Evolutionary conservation across 2,797 vertebrate species (phyloP), one percentile per base, ranked within the genome.

Genomic region (Semotilus atromaculatus): DNA sequence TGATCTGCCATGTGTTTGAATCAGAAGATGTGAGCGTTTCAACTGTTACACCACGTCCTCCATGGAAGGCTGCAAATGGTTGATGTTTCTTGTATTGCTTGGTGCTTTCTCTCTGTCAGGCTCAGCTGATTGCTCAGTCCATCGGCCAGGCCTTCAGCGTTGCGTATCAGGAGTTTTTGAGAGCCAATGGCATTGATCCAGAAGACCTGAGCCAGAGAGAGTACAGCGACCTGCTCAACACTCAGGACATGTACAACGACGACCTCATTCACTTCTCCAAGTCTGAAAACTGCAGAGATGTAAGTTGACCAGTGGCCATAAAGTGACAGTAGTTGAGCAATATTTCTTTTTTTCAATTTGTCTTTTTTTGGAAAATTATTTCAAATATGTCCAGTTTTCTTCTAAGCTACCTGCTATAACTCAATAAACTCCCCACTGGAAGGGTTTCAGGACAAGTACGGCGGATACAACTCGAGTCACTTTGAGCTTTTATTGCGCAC

Each of bases 241-340:
- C 98, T 91, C 98, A 99, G 92, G 98, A 99, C 94, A 99, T 99
- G 98, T 99, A 99, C 95, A 99, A 99, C 36, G 98, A 99, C 2
- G 98, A 99, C 94, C 95, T 99, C 93, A 97, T 99, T 92, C 98
- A 99, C 93, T 99, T 99, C 93, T 99, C 98, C 90, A 99, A 99
- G 92, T 99, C 98, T 0, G 98, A 99, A 94, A 99, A 99, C 94
- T 99, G 98, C 93, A 98, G 96, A 95, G 97, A 99, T 26, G 98
- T 99, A 93, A 83, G 97, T 94, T 51, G 0, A n/a, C 58, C 26
- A 43, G 5, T 21, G 3, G 23, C 11, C 18, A 40, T 11, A 5
- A 62, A 29, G 40, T 66, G 23, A 1, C 0, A 9, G 3, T 36
- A 13, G 7, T 19, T 9, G 6, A 73, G 71, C 11, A 31, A 7